phyloP scores from a whole-genome alignment of 2,888 invertebrate genomes.

The Diarsia mendica region DNA sequence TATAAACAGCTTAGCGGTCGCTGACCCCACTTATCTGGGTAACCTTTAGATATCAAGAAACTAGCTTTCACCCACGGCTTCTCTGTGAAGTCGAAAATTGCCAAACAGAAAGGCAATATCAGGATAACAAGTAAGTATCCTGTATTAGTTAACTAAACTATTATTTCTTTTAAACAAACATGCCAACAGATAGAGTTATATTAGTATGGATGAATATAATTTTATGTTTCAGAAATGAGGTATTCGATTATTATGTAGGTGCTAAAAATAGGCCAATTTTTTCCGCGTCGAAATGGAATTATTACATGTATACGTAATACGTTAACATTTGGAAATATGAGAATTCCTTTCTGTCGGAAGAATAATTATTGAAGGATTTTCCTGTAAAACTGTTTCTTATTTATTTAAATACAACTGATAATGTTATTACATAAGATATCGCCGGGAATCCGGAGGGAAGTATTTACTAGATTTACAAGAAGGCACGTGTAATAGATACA shows the following conservation, averaged over 20 bases:
- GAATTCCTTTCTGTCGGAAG: no score
- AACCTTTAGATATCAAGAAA: not conserved
- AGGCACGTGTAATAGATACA: no score
- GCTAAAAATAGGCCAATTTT: not conserved
- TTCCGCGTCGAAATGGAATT: no score
- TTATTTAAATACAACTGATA: not conserved
- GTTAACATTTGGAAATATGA: not conserved
- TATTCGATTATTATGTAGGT: not conserved
- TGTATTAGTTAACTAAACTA: no score
- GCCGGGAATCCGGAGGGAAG: no score
- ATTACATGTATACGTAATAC: no score
- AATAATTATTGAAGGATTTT: not conserved
- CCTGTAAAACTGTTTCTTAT: not conserved
- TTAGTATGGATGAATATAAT: not conserved
- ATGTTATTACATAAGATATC: not conserved
- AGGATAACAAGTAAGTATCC: not conserved
- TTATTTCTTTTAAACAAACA: no score
- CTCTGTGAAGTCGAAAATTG: not conserved
- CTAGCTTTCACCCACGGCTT: not conserved
- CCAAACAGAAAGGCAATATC: not conserved
- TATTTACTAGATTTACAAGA: no score
- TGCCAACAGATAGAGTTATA: not conserved
- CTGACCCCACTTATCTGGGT: slow-evolving; percentile 8
- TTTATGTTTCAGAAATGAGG: not conserved
- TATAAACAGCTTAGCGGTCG: slow-evolving; percentile 13